Percentiles rank a stretch among this genome's conserved stretches.
Evolutionary conservation across 2,113 vertebrate genomes (phyloP).

Genomic region (Morone saxatilis): DNA sequence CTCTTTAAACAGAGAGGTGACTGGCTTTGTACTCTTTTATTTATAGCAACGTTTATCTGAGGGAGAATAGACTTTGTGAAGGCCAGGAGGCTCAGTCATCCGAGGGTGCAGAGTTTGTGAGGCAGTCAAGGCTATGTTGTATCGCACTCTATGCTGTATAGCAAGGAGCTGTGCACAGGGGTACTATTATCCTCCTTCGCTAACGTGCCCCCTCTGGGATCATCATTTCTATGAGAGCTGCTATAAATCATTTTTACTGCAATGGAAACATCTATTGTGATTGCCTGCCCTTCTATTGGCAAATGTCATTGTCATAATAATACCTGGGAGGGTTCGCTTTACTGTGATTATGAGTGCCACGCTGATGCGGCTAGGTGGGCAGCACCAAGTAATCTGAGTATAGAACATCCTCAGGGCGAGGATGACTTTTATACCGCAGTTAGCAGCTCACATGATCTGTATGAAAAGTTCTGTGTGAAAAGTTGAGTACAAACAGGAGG

Average conservation of each 20-base stretch:
- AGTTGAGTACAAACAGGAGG: neutral
- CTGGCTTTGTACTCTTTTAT: slow-evolving; percentile 62
- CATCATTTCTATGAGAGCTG: slow-evolving; percentile 59
- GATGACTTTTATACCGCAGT: slow-evolving; percentile 60
- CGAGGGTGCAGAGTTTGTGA: slow-evolving; percentile 59
- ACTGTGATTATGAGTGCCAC: slow-evolving; percentile 56
- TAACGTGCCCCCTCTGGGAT: slow-evolving; percentile 61
- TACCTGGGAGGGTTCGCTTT: slow-evolving; percentile 54
- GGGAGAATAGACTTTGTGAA: slow-evolving; percentile 59
- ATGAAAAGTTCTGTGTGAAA: slow-evolving; percentile 28
- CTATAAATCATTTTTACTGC: slow-evolving; percentile 71
- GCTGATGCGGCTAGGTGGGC: slow-evolving; percentile 45
- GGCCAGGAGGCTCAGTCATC: slow-evolving; percentile 63
- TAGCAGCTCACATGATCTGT: slow-evolving; percentile 5
- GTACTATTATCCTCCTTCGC: slow-evolving; percentile 58
- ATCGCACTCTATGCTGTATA: slow-evolving; percentile 11
- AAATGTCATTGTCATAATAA: slow-evolving; percentile 77
- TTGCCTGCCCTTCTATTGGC: slow-evolving; percentile 72
- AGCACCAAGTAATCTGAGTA: slow-evolving; percentile 26
- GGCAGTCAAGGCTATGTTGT: slow-evolving; percentile 68
- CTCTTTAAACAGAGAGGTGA: slow-evolving; percentile 72
- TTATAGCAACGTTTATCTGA: slow-evolving; percentile 73
- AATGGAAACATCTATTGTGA: slow-evolving; percentile 72
- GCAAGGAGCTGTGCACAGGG: slow-evolving; percentile 20
- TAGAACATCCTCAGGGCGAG: slow-evolving; percentile 55